Evolutionary conservation across 2,113 vertebrate species (phyloP).

Genomic region (Cryptotis parvus): DNA sequence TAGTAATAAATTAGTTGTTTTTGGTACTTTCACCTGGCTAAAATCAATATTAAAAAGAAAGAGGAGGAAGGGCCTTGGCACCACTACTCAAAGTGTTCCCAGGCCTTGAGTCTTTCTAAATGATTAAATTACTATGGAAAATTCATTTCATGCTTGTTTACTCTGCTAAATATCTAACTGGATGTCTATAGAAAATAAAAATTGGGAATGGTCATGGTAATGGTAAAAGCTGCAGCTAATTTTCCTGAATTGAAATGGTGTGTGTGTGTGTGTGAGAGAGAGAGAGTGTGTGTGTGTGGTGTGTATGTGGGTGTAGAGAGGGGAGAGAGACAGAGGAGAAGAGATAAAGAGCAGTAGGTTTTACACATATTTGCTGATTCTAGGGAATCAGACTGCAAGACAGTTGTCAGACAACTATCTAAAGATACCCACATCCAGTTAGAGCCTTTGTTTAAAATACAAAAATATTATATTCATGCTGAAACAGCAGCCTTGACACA

Average conservation of each 20-base stretch:
- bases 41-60: background rate
- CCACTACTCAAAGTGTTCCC: background rate
- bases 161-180: background rate
- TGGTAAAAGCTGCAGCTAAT: background rate
- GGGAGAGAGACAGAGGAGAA: too few species aligned
- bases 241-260: slow-evolving; percentile 9
- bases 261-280: too few species aligned
- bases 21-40: background rate
- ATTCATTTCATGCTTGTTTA: slow-evolving; percentile 52
- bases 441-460: background rate
- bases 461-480: background rate
- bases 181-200: slow-evolving; percentile 50
- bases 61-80: background rate
- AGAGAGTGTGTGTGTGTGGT: too few species aligned
- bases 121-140: slow-evolving; percentile 21
- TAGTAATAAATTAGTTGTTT: background rate
- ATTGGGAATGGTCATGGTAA: background rate
- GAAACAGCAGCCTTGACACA: background rate
- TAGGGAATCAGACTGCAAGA: background rate
- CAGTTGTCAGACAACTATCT: background rate
- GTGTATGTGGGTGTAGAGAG: too few species aligned
- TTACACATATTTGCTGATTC: background rate
- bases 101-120: slow-evolving; percentile 13
- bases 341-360: background rate
- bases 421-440: background rate